phyloP scores from a whole-genome alignment of 1,140 invertebrate genomes.

The Pseudomyrmex concolor region DNA sequence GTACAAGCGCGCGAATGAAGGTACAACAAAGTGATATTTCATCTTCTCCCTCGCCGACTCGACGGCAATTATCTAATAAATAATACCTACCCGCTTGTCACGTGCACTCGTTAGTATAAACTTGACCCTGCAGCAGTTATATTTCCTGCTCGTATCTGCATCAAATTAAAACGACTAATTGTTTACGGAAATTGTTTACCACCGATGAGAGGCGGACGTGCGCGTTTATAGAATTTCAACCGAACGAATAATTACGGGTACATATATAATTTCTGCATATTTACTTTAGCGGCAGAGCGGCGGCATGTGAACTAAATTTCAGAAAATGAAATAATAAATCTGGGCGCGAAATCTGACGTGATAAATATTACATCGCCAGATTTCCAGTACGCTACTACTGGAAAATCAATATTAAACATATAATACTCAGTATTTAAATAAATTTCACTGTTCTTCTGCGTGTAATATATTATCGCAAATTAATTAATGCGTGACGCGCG shows the following conservation, averaged over 20 bases:
- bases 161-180: constrained; percentile 48
- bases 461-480: background rate
- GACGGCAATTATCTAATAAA: constrained; percentile 52
- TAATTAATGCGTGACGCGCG: too few relatives aligned
- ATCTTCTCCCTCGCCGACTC: background rate
- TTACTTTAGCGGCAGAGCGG: background rate
- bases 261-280: constrained; percentile 27
- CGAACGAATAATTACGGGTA: constrained; percentile 31
- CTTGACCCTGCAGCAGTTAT: constrained; percentile 46
- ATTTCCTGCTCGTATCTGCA: background rate
- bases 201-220: background rate
- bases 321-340: constrained; percentile 22
- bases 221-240: constrained; percentile 35
- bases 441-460: background rate
- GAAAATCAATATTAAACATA: too few relatives aligned
- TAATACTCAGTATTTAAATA: background rate
- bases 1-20: constrained; percentile 6
- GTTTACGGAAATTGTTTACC: constrained; percentile 28
- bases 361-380: background rate
- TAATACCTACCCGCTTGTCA: constrained; percentile 17
- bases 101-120: constrained; percentile 54
- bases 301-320: constrained; percentile 1
- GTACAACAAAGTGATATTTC: constrained; percentile 37
- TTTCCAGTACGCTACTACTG: background rate
- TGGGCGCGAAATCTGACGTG: background rate